A percentile compares a stretch with the other conserved stretches of the same genome.
Conservation (phyloP, 2,888 invertebrate species). For the Drosophila antonietae region DNA sequence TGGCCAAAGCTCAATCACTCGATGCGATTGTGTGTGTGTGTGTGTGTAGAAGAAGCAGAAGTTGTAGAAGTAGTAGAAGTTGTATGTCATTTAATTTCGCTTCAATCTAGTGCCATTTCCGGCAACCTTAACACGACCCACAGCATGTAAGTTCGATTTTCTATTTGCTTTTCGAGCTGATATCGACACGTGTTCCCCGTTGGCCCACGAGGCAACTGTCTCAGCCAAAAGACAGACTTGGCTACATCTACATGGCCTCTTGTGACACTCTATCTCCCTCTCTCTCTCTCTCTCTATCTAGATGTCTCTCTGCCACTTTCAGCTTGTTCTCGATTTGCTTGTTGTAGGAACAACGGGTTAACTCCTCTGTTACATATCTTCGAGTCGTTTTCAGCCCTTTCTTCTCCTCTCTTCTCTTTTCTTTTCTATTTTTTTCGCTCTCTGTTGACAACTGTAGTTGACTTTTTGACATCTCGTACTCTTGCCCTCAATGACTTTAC, state of each 20-base stretch:
- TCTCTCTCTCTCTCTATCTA: not conserved
- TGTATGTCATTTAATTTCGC: slow-evolving; percentile 64
- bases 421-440: slow-evolving; percentile 7
- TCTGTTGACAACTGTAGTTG: slow-evolving; percentile 54
- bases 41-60: not conserved
- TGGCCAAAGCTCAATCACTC: slow-evolving; percentile 30
- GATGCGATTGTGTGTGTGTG: not conserved
- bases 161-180: slow-evolving; percentile 50
- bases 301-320: not conserved
- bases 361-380: slow-evolving; percentile 37
- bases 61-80: slow-evolving; percentile 42
- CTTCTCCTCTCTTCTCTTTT: too few relatives aligned
- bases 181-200: slow-evolving; percentile 65
- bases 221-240: slow-evolving; percentile 16
- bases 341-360: slow-evolving; percentile 48
- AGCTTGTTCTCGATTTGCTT: slow-evolving; percentile 39
- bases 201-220: slow-evolving; percentile 51
- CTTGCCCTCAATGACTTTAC: slow-evolving; percentile 45
- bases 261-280: slow-evolving; percentile 23
- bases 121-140: slow-evolving; percentile 31
- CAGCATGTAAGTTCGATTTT: slow-evolving; percentile 25
- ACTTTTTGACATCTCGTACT: slow-evolving; percentile 57
- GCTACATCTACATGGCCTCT: slow-evolving; percentile 28
- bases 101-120: slow-evolving; percentile 63
- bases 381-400: slow-evolving; percentile 23